Evolutionary conservation across 2,797 vertebrate genomes (phyloP).

Genomic region (Pantherophis vulpinus): DNA sequence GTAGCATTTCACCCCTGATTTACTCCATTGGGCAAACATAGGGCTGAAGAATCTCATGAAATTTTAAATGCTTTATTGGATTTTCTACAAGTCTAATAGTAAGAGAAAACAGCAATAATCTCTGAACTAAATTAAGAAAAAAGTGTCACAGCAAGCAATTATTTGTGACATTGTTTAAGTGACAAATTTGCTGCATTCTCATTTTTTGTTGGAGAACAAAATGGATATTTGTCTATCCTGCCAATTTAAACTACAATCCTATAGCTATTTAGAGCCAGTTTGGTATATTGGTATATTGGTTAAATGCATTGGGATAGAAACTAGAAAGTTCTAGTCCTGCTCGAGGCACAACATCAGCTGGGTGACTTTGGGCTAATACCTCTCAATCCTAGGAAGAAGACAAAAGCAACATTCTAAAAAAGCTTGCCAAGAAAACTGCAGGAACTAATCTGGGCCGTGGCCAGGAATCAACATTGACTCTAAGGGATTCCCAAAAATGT

Average conservation of each 20-base stretch:
- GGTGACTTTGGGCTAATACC: neutral
- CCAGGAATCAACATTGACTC: no score
- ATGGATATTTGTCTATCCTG: neutral
- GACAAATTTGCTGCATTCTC: neutral
- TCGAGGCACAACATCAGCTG: neutral
- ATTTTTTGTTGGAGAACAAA: neutral
- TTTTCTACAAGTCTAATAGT: neutral
- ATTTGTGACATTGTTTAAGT: neutral
- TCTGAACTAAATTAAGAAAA: neutral
- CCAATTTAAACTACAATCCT: neutral
- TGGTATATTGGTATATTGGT: neutral
- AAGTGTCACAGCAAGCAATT: neutral
- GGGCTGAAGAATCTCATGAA: neutral
- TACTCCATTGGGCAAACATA: neutral
- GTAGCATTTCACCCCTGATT: no score
- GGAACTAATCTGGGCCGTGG: no score
- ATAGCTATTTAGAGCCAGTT: neutral
- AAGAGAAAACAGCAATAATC: neutral
- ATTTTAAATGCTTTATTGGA: neutral
- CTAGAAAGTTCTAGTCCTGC: neutral
- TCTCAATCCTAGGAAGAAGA: no score
- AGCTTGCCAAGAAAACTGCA: no score
- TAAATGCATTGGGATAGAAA: neutral
- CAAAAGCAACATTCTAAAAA: no score
- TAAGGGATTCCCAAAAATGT: neutral